These are phyloP conservation scores for Calephelis perditalis DNA, from an alignment of 2,888 invertebrate species.

Conservation along the genomic window DNA sequence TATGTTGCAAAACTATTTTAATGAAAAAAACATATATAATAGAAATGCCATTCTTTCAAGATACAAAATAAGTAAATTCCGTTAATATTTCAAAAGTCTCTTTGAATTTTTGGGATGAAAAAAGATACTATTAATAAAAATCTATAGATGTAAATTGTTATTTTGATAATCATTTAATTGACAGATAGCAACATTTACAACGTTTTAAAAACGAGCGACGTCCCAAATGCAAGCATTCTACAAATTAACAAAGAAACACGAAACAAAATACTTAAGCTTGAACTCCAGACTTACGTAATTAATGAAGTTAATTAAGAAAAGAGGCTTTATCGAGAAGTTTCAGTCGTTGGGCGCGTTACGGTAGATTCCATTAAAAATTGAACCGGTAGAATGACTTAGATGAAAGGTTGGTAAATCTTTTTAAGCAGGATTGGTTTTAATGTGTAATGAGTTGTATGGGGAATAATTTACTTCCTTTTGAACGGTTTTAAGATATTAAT, in stretches of 20 bases:
- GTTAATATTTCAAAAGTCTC: too few species aligned
- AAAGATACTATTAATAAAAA: too few species aligned
- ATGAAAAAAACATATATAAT: too few species aligned
- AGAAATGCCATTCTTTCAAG: too few species aligned
- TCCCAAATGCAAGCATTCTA: constrained; percentile 7
- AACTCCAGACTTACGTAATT: constrained; percentile 38
- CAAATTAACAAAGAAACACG: constrained; percentile 33
- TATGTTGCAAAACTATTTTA: too few species aligned
- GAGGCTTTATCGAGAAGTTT: constrained; percentile 51
- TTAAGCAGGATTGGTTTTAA: constrained; percentile 6
- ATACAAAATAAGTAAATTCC: too few species aligned
- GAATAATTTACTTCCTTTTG: constrained; percentile 7
- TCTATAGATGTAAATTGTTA: too few species aligned
- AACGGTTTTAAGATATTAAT: constrained; percentile 4
- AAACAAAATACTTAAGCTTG: constrained; percentile 32
- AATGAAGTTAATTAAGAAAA: constrained; percentile 49
- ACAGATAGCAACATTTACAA: too few species aligned
- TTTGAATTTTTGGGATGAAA: too few species aligned
- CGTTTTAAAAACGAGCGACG: too few species aligned
- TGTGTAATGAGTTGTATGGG: constrained; percentile 1
- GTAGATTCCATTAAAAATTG: constrained; percentile 28
- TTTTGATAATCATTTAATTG: too few species aligned
- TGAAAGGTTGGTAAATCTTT: constrained; percentile 20
- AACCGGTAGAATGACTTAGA: constrained; percentile 25
- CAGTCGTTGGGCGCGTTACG: constrained; percentile 23